Evolutionary conservation across 1,140 invertebrate genomes (phyloP).

Genomic region (Hormaphis cornu): DNA sequence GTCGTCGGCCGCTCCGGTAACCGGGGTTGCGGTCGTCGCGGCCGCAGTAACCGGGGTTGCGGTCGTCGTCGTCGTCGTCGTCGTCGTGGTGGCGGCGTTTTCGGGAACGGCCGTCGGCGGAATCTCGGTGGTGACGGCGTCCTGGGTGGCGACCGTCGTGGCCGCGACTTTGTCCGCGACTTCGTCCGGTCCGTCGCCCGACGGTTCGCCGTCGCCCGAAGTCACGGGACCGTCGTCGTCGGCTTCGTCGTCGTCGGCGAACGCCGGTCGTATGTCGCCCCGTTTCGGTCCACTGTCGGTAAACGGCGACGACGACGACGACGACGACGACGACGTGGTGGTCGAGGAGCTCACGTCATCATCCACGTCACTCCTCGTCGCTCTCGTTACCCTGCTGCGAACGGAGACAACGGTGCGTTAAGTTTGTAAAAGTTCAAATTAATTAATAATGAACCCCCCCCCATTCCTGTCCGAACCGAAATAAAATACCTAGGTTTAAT

Average conservation of each 20-base stretch:
- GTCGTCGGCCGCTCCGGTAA: not conserved
- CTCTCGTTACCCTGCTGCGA: not conserved
- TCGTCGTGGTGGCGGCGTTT: not conserved
- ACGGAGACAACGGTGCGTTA: not conserved
- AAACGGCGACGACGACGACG: not conserved
- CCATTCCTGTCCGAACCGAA: no score
- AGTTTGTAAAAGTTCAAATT: no score
- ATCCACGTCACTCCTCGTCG: not conserved
- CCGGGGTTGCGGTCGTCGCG: no score
- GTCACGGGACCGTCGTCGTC: not conserved
- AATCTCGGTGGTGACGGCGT: not conserved
- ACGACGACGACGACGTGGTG: no score
- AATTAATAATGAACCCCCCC: no score
- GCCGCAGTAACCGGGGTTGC: not conserved
- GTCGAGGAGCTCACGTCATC: not conserved
- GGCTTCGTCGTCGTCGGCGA: slow-evolving; percentile 6
- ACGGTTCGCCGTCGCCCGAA: slow-evolving; percentile 9
- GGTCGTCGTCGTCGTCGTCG: not conserved
- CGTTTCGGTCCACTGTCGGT: not conserved
- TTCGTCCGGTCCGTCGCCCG: not conserved
- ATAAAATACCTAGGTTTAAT: no score
- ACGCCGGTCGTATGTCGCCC: not conserved
- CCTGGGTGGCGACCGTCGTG: no score
- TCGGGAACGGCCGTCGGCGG: not conserved
- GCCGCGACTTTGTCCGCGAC: not conserved